Base-by-base conservation (phyloP, 2,888 invertebrate genomes). In the Netelia virgata region DNA sequence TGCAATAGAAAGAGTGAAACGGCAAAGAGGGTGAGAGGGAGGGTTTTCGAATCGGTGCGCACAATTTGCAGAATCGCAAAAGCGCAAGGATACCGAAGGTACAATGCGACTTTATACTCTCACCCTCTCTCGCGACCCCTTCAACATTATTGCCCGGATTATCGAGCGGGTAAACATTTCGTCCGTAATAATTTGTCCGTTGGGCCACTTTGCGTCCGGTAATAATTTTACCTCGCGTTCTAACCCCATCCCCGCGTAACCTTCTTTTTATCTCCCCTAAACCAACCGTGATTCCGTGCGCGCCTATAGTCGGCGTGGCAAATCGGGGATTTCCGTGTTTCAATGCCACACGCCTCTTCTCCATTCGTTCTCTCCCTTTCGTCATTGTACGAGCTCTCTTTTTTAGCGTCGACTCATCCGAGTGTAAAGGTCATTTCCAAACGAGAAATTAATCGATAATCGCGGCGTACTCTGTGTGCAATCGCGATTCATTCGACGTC, bases 141-240 rank as follows among this genome's bases (percentile, higher is more conserved):
- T 64, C n/a, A 77, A 68, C 53, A 50, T 81, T 69, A 80, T 80
- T 55, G 74, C 74, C 50, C 57, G 85, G 82, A 86, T 86, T 83
- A 86, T 87, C 80, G 83, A 80, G 20, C 73, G 73, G 83, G 77
- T 80, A 73, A 86, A 79, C 76, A 70, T 85, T 87, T 79, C 81
- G 74, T 82, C 83, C 77, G 80, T 85, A 85, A 87, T 86, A 82
- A 86, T 84, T 75, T 82, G 77, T 81, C 81, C 81, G 59, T 63
- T 68, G 47, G 78, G 8, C 53, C 59, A 59, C 81, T 76, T 69
- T 61, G 16, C 78, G 3, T 70, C 76, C 66, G 61, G 50, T 73
- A 75, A 75, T 66, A 50, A 70, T 72, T 75, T 63, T 50, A 75
- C 47, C 23, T 53, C 14, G 28, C 43, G 47, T 47, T 50, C n/a